Percentiles rank a stretch among this genome's conserved stretches.
Evolutionary conservation across 2,113 vertebrate genomes (phyloP).

Genomic region (Pluvianellus socialis): DNA sequence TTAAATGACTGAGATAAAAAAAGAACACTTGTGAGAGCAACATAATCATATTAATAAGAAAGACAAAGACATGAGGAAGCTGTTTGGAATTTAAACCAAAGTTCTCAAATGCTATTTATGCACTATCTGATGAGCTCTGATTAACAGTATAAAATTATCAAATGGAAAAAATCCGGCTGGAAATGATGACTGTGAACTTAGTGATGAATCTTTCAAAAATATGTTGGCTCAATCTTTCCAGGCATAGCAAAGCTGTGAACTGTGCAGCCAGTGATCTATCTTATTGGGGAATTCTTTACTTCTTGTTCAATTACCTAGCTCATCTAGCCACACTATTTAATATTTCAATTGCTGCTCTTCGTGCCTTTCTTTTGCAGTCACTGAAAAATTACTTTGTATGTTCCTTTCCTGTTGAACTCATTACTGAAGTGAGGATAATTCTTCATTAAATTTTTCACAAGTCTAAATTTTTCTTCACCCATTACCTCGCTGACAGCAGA

Average conservation of each 20-base stretch:
- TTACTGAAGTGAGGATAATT: background rate
- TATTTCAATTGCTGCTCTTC: background rate
- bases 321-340: background rate
- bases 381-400: background rate
- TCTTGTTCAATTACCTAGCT: conserved; percentile 1
- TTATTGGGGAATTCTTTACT: background rate
- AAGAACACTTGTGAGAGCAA: background rate
- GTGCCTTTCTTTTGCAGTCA: background rate
- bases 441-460: background rate
- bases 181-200: background rate
- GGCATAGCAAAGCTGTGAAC: background rate
- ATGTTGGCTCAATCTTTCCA: background rate
- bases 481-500: background rate
- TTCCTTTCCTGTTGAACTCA: background rate
- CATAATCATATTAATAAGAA: conserved; percentile 42
- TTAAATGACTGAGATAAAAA: conserved; percentile 23
- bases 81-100: conserved; percentile 35
- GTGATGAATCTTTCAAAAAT: background rate
- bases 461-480: background rate
- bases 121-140: conserved; percentile 47
- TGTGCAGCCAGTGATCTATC: background rate
- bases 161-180: conserved; percentile 38
- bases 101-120: conserved; percentile 22
- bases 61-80: conserved; percentile 25
- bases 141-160: conserved; percentile 51